Evolutionary conservation across 2,113 vertebrate genomes (phyloP).

Genomic region (Trachemys scripta): DNA sequence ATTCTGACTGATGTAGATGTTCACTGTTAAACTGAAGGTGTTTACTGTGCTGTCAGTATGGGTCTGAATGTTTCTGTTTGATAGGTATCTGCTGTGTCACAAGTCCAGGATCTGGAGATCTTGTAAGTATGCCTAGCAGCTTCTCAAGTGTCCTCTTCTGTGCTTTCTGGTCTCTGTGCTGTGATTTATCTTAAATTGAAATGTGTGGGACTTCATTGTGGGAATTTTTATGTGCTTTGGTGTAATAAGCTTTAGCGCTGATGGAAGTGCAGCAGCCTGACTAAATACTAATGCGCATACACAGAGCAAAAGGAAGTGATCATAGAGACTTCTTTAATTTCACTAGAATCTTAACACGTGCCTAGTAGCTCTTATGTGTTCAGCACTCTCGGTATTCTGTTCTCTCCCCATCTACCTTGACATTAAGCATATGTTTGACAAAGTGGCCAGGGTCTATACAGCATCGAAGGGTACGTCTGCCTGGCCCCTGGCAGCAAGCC

Average conservation of each 20-base stretch:
- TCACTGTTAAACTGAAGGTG: background rate
- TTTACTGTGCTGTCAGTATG: background rate
- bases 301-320: background rate
- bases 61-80: slow-evolving; percentile 28
- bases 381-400: slow-evolving; percentile 34
- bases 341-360: background rate
- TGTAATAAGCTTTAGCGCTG: background rate
- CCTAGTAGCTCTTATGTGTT: background rate
- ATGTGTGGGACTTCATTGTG: background rate
- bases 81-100: slow-evolving; percentile 72
- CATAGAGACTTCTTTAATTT: background rate
- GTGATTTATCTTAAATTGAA: background rate
- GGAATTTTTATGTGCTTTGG: slow-evolving; percentile 25
- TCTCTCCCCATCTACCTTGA: background rate
- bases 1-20: accelerated
- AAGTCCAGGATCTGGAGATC: slow-evolving; percentile 75
- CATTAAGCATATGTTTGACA: background rate
- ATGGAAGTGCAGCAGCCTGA: background rate
- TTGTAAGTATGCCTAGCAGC: slow-evolving; percentile 75
- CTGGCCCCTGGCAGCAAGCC: background rate
- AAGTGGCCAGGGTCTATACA: background rate
- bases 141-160: background rate
- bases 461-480: background rate
- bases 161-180: background rate
- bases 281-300: background rate